A percentile compares a stretch with the other conserved stretches of the same genome.
These are phyloP conservation scores for Aythya baeri DNA, from an alignment of 2,113 vertebrate genomes.

Conservation along the genomic window DNA sequence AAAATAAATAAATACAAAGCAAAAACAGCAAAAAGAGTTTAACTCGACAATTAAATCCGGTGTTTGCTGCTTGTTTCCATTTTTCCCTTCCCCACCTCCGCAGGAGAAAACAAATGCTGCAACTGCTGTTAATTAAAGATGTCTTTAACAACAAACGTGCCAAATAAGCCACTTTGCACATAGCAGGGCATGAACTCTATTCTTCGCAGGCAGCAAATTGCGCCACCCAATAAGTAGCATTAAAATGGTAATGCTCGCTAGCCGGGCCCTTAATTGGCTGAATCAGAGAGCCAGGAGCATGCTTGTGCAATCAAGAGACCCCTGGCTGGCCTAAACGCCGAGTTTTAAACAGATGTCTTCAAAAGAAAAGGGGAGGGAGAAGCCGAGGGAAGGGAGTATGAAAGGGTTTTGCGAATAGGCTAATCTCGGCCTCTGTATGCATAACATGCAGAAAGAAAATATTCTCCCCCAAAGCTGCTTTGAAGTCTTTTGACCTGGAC, in stretches of 20 bases:
- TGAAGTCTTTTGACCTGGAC: neutral
- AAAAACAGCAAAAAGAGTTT: neutral
- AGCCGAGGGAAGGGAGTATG: neutral
- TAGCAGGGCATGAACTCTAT: constrained; percentile 12
- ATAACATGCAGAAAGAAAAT: neutral
- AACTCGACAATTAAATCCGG: constrained; percentile 24
- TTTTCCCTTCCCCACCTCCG: neutral
- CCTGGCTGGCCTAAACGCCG: neutral
- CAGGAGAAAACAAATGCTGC: constrained; percentile 28
- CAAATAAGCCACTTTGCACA: constrained; percentile 25
- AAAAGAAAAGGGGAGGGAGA: neutral
- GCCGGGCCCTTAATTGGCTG: constrained; percentile 51
- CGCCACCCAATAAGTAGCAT: constrained; percentile 32
- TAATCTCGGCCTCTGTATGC: constrained; percentile 6
- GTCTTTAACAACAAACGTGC: constrained; percentile 34
- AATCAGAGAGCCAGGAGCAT: constrained; percentile 1
- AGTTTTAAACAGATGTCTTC: constrained; percentile 51
- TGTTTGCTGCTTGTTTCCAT: constrained; percentile 4
- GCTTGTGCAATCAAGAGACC: constrained; percentile 26
- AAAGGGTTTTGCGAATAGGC: constrained; percentile 10
- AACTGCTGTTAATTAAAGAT: constrained; percentile 51
- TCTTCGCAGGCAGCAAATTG: constrained; percentile 32
- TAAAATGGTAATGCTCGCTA: constrained; percentile 25
- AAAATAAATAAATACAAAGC: no score
- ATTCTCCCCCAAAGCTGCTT: neutral